Evolutionary conservation across 2,888 invertebrate genomes (phyloP).

Genomic region (Creontiades dilutus): DNA sequence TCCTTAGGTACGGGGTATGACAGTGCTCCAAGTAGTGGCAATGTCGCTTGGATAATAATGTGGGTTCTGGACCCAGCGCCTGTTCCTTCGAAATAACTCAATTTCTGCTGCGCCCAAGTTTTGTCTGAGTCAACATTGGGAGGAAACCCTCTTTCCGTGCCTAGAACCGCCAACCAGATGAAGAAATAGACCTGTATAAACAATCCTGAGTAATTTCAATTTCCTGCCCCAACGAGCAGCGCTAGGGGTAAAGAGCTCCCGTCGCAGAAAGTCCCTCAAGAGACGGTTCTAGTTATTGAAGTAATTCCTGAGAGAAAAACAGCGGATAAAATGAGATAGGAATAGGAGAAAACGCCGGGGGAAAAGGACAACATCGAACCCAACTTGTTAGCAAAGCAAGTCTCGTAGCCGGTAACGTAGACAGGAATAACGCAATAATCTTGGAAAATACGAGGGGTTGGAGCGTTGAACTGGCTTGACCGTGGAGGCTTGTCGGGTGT

Average conservation of each 20-base stretch:
- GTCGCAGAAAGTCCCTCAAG: neutral
- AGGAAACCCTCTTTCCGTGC: neutral
- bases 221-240: constrained; percentile 23
- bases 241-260: constrained; percentile 2
- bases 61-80: neutral
- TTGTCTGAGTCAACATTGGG: neutral
- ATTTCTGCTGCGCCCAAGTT: neutral
- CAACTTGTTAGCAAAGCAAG: constrained; percentile 32
- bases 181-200: constrained; percentile 32
- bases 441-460: neutral
- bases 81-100: neutral
- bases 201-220: constrained; percentile 38
- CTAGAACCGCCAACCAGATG: constrained; percentile 1
- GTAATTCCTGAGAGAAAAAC: constrained; percentile 34
- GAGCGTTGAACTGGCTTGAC: neutral
- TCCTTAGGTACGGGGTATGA: neutral
- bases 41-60: neutral
- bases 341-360: neutral
- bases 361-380: neutral
- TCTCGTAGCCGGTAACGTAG: constrained; percentile 14
- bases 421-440: constrained; percentile 34
- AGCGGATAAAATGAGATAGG: neutral
- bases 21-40: no score
- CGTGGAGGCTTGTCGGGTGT: neutral
- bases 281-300: constrained; percentile 28